Conservation (phyloP, 2,797 vertebrate genomes). For the Poeciliopsis presidionis region DNA sequence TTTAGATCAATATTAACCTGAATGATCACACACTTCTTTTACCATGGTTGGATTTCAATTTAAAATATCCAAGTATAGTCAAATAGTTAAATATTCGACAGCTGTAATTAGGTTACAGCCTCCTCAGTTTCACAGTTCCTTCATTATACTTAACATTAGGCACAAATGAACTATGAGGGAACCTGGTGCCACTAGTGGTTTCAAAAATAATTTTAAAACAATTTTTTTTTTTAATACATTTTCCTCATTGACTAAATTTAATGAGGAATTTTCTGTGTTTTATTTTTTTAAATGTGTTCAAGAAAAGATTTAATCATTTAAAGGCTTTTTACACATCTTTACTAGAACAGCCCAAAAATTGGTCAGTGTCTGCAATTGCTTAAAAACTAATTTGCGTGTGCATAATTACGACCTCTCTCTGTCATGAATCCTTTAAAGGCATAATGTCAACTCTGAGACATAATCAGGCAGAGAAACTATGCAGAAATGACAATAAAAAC, state of each 20-base stretch:
- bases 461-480: constrained; percentile 4
- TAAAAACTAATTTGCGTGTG: not conserved
- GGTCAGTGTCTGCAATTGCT: constrained; percentile 1
- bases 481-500: not conserved
- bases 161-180: not conserved
- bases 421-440: not conserved
- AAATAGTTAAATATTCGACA: not conserved
- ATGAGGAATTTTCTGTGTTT: not conserved
- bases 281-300: not conserved
- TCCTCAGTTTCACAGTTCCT: not conserved
- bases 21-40: not conserved
- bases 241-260: not conserved
- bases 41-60: not conserved
- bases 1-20: not conserved
- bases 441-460: not conserved
- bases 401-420: not conserved
- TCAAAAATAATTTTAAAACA: not conserved
- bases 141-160: not conserved
- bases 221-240: not conserved
- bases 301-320: not conserved
- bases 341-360: not conserved
- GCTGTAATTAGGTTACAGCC: not conserved
- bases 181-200: not conserved
- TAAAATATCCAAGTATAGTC: not conserved
- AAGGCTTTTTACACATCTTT: not conserved